A percentile compares a stretch with the other conserved stretches of the same genome.
Evolutionary conservation across 2,797 vertebrate genomes (phyloP).

Genomic region (Myotis planiceps): DNA sequence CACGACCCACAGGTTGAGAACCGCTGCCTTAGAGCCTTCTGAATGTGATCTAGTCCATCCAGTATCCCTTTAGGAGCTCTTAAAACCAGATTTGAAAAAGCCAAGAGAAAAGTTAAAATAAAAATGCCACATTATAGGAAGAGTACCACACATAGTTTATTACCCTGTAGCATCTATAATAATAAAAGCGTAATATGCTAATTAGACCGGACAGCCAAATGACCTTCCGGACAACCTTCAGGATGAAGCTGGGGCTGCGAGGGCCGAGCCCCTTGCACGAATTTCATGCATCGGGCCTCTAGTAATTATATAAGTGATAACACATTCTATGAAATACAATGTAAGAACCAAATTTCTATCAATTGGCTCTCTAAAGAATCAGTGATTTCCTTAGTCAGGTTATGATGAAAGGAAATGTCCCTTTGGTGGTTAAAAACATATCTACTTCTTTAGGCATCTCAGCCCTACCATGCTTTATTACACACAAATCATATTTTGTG

Average conservation of each 20-base stretch:
- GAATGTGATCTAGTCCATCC: background rate
- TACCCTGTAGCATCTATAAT: background rate
- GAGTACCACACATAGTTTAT: background rate
- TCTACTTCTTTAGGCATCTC: background rate
- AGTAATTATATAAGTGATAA: background rate
- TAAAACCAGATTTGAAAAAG: background rate
- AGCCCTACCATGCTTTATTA: background rate
- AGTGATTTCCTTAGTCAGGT: background rate
- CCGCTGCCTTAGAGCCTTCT: background rate
- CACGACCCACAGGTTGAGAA: too few relatives aligned
- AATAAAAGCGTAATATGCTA: too few relatives aligned
- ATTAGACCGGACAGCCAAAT: too few relatives aligned
- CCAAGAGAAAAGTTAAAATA: background rate
- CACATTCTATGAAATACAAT: background rate
- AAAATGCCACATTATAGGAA: background rate
- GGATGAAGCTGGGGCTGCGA: too few relatives aligned
- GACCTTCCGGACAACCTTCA: too few relatives aligned
- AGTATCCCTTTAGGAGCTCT: background rate
- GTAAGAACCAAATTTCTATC: background rate
- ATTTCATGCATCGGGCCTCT: too few relatives aligned
- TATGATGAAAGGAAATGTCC: background rate
- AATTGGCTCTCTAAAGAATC: background rate
- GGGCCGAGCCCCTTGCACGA: too few relatives aligned
- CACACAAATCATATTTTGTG: background rate
- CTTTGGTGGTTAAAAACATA: background rate